These are phyloP conservation scores for Molorchus minor DNA, from an alignment of 2,888 invertebrate species.

Conservation along the genomic window DNA sequence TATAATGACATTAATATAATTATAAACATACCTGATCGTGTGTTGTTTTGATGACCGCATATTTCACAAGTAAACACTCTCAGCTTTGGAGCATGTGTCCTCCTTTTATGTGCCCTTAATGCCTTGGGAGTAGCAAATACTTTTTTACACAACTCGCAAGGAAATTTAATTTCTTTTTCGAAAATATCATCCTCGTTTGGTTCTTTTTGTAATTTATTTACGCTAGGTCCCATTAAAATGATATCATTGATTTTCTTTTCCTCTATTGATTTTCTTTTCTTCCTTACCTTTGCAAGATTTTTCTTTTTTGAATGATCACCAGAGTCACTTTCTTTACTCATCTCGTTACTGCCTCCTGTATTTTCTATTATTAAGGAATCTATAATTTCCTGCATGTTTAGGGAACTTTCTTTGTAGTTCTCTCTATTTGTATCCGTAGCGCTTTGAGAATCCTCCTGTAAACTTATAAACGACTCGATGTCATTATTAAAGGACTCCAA, in stretches of 20 bases:
- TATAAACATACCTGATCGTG: conserved; percentile 33
- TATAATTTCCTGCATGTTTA: neutral
- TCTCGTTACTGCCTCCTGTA: neutral
- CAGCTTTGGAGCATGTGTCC: conserved; percentile 31
- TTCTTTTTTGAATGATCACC: conserved; percentile 4
- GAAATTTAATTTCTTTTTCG: conserved; percentile 31
- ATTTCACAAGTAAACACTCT: conserved; percentile 43
- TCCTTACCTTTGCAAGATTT: conserved; percentile 6
- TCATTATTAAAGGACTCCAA: conserved; percentile 27
- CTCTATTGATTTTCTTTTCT: conserved; percentile 13
- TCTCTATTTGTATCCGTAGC: neutral
- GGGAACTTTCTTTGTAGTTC: neutral
- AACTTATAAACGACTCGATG: conserved; percentile 29
- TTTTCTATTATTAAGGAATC: conserved; percentile 2
- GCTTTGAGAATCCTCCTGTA: conserved; percentile 18
- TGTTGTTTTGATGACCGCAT: conserved; percentile 45
- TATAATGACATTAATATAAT: neutral
- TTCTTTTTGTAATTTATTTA: neutral
- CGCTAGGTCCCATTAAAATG: conserved; percentile 13
- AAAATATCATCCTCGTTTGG: conserved; percentile 32
- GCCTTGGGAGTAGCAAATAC: conserved; percentile 24
- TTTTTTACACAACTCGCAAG: conserved; percentile 36
- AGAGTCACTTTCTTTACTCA: conserved; percentile 5
- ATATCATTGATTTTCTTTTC: neutral
- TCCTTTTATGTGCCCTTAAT: conserved; percentile 36